Base-by-base conservation (phyloP, 2,113 vertebrate species). In the Cyrtonyx montezumae region DNA sequence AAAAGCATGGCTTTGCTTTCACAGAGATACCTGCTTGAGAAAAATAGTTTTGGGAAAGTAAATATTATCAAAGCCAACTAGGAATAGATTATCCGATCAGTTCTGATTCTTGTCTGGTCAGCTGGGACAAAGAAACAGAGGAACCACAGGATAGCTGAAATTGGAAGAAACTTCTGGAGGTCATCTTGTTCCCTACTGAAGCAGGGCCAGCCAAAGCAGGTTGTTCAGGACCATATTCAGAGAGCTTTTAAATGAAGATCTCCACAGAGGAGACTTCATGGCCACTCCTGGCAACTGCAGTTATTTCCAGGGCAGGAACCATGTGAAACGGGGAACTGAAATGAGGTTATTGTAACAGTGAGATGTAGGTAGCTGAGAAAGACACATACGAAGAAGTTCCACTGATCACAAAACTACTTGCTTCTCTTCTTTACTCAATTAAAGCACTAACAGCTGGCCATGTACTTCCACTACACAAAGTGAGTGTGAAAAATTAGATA, bases 51-150 rank as follows among this genome's bases (percentile, higher is more conserved):
- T 16, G 32, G 30, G 22, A 8, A 83, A 43, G 56, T 14, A 91
- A 92, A 36, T 65, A 30, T 32, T 11, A 73, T 18, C 74, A 87
- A 87, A 92, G 43, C 17, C 74, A 84, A 84, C 34, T 12, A 36
- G 69, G 87, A 95, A 92, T 16, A 79, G 14, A 43, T 17, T 78
- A 93, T n/a, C 62, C 63, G 28, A 32, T 84, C 68, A 25, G 30
- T 92, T 86, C 80, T 84, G 80, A 86, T 80, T 34, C 6, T 9
- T 37, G 88, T 70, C 87, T 87, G 74, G 21, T 88, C 74, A 87
- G 16, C 25, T 79, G 34, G 32, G 46, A 88, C 61, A 88, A 84
- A 59, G 42, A 15, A 76, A 59, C 46, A 80, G 69, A 88, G 23
- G 17, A 83, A 71, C 23, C 8, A 55, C 74, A 84, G 28, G 23